Base-by-base conservation (phyloP, 2,888 invertebrate genomes). In the Xylophagus ater region DNA sequence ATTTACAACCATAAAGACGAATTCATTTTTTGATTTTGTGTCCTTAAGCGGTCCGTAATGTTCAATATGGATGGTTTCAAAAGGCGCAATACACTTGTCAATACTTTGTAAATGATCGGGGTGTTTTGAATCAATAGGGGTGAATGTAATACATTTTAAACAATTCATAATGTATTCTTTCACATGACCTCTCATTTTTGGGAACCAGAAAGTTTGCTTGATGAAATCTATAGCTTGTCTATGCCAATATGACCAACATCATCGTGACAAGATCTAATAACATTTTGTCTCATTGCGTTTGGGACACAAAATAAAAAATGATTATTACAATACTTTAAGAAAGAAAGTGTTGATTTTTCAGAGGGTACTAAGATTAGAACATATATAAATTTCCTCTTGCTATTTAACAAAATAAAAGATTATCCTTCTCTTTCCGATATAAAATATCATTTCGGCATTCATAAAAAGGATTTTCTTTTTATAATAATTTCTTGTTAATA, bases 141-240 rank as follows among this genome's bases (percentile, higher is more conserved):
- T 12, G 4, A 15, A 35, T 20, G n/a, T 13, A 15, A 35, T 35
- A 19, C 26, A 35, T 18, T 35, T 35, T 20, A 35, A 25, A 3
- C 26, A 35, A 20, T 35, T 35, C 7, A 26, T 25, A 18, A 35
- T 35, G 24, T 35, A 28, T 18, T 14, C 9, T 4, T n/a, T 25
- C 3, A 36, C 36, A 12, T 18, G n/a, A 5, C 15, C 15, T 20
- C 26, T 44, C 36, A 53, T 42, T 17, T 50, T 47, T 9, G 52
- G 52, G 41, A 56, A 55, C 49, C 52, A 56, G 45, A 52, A 57
- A 8, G 21, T 32, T 35, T 35, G n/a, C 18, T 9, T 37, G 15
- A 57, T 40, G 9, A 39, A 23, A 17, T 49, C 43, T 10, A 41
- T 7, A 19, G 43, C 45, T 48, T 53, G 5, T 52, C 50, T 9